Base-by-base conservation (phyloP, 1,140 invertebrate genomes). In the Marisa cornuarietis region DNA sequence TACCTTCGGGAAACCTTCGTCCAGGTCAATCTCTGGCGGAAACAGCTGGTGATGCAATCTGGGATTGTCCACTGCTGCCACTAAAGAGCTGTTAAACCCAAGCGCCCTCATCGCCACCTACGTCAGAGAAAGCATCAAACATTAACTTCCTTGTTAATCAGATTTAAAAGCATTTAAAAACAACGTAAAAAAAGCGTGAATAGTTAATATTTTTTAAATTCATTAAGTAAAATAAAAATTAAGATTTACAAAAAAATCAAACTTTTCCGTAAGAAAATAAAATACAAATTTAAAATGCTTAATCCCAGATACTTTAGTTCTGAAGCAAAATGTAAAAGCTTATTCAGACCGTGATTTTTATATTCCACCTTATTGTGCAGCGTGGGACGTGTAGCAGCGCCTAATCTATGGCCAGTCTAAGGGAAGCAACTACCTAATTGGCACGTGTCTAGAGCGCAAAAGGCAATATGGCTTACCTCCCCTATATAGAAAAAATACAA, bases 1-100 rank as follows among this genome's bases (percentile, higher is more conserved):
- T 75, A 69, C 76, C 81, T 62, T 52, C 8, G 94, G 92, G 76
- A 95, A 93, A 42, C 94, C 95, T 77, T 93, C 93, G 91, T 99
- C 97, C 87, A 97, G 96, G 71, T 92, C 84, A 0, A 97, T 85
- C 58, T 93, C 83, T 93, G 97, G 95, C 0, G 98, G 98, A 83
- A 94, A 93, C 4, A 99, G 92, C 88, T 99, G 98, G 91, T 99
- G 96, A 90, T 99, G 98, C 76, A 99, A 92, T 83, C 98, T 93
- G 1, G 95, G 93, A 2, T 94, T 93, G 91, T 98, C 97, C 4
- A 98, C 93, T 0, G 97, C 95, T 89, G 95, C 91, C 90, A 98
- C 98, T 6, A 99, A 93, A 66, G 94, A 93, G 76, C 96, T 92
- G 0, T 92, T 93, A 86, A 99, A 94, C 96, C 96, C 98, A 0